Percentiles rank a stretch among this genome's conserved stretches.
Evolutionary conservation across 2,113 vertebrate species (phyloP).

Genomic region (Anser brachyrhynchus): DNA sequence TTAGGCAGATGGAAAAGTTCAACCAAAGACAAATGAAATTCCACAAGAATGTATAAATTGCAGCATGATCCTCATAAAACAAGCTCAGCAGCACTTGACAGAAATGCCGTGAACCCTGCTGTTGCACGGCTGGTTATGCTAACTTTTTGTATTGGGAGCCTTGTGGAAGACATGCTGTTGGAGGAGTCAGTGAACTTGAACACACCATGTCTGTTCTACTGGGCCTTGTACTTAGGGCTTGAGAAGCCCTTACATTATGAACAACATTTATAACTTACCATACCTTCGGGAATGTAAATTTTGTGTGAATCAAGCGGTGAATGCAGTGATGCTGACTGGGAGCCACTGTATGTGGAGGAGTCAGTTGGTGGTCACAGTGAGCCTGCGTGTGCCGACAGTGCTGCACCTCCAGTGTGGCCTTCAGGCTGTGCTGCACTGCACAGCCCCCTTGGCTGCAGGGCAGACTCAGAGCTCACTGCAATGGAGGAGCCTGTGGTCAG

Average conservation of each 20-base stretch:
- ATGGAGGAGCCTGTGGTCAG: rapidly evolving
- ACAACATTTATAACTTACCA: constrained; percentile 32
- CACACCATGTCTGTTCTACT: background rate
- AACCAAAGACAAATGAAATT: constrained; percentile 36
- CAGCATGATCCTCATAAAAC: background rate
- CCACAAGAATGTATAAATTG: background rate
- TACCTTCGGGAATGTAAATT: background rate
- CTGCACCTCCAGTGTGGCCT: background rate
- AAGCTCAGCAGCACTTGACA: background rate
- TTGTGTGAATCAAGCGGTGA: background rate
- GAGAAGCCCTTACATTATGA: constrained; percentile 16
- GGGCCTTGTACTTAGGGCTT: background rate
- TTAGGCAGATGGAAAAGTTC: constrained; percentile 39
- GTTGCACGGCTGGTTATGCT: rapidly evolving
- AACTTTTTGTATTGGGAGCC: background rate
- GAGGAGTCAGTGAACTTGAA: background rate
- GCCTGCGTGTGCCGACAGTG: background rate
- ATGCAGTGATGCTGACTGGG: background rate
- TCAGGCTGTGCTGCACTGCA: background rate
- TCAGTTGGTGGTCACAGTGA: background rate
- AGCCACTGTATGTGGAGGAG: background rate
- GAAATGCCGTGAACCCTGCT: background rate
- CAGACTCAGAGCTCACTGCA: background rate
- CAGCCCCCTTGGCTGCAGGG: rapidly evolving
- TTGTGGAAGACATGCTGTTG: background rate